phyloP scores from a whole-genome alignment of 2,888 invertebrate species.

The Oligia strigilis region DNA sequence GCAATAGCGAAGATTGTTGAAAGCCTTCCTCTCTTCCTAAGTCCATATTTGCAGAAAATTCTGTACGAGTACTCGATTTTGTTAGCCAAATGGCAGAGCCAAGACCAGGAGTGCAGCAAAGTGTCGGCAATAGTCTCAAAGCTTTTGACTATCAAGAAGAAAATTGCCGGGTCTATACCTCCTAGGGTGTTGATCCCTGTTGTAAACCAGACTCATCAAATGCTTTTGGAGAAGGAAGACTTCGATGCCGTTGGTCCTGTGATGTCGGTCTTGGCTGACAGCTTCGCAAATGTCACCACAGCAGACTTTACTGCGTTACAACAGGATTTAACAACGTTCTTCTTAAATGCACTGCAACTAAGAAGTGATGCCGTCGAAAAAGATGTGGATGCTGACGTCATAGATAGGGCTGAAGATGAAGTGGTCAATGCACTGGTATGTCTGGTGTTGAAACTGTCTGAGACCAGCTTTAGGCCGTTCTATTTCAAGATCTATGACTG shows the following conservation, averaged over 20 bases:
- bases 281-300: conserved; percentile 91
- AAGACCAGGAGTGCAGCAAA: conserved; percentile 87
- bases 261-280: conserved; percentile 94
- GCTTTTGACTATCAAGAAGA: conserved; percentile 91
- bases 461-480: conserved; percentile 96
- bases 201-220: conserved; percentile 92
- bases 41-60: conserved; percentile 95
- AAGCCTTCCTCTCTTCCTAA: conserved; percentile 95
- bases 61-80: conserved; percentile 92
- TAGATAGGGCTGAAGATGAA: conserved; percentile 93
- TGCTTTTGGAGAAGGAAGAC: conserved; percentile 90
- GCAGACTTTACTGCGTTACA: conserved; percentile 92
- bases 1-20: conserved; percentile 95
- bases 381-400: conserved; percentile 76
- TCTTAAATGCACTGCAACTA: conserved; percentile 93
- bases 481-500: conserved; percentile 97
- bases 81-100: conserved; percentile 87
- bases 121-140: conserved; percentile 90
- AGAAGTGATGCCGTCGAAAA: conserved; percentile 89
- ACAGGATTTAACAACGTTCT: conserved; percentile 93
- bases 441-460: conserved; percentile 96
- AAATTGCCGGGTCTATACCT: conserved; percentile 92
- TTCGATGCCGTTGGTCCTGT: conserved; percentile 92
- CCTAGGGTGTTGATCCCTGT: conserved; percentile 94
- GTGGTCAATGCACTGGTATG: conserved; percentile 94